Percentiles rank a stretch among this genome's conserved stretches.
phyloP scores from a whole-genome alignment of 2,888 invertebrate genomes.

The Drosophila hamatofila region DNA sequence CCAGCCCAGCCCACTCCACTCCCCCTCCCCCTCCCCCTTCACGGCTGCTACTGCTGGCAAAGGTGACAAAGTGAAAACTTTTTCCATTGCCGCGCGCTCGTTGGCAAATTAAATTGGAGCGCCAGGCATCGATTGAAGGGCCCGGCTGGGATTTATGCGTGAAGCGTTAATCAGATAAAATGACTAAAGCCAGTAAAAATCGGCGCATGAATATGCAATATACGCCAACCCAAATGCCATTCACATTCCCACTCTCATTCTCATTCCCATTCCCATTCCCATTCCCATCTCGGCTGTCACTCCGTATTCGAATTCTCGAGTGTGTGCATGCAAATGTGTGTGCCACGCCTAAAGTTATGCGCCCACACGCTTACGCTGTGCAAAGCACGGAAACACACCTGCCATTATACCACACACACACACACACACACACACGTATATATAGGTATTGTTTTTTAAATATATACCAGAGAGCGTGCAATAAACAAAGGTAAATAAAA shows the following conservation, averaged over 20 bases:
- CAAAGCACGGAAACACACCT: slow-evolving; percentile 21
- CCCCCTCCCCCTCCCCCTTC: neutral
- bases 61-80: slow-evolving; percentile 78
- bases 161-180: slow-evolving; percentile 72
- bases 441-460: slow-evolving; percentile 4
- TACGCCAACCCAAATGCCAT: neutral
- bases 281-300: neutral
- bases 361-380: slow-evolving; percentile 53
- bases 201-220: slow-evolving; percentile 51
- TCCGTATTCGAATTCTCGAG: neutral
- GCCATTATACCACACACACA: slow-evolving; percentile 22
- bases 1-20: slow-evolving; percentile 10
- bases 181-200: slow-evolving; percentile 45
- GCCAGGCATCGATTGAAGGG: slow-evolving; percentile 38
- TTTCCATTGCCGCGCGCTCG: slow-evolving; percentile 41
- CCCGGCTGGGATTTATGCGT: slow-evolving; percentile 41
- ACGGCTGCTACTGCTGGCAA: slow-evolving; percentile 27
- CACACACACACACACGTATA: neutral
- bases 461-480: slow-evolving; percentile 18
- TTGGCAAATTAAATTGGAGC: slow-evolving; percentile 67
- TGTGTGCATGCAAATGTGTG: slow-evolving; percentile 23
- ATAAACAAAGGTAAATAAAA: slow-evolving; percentile 52
- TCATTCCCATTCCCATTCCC: neutral
- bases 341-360: slow-evolving; percentile 60
- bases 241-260: neutral